phyloP scores from a whole-genome alignment of 2,888 invertebrate species.

The Therioaphis trifolii region DNA sequence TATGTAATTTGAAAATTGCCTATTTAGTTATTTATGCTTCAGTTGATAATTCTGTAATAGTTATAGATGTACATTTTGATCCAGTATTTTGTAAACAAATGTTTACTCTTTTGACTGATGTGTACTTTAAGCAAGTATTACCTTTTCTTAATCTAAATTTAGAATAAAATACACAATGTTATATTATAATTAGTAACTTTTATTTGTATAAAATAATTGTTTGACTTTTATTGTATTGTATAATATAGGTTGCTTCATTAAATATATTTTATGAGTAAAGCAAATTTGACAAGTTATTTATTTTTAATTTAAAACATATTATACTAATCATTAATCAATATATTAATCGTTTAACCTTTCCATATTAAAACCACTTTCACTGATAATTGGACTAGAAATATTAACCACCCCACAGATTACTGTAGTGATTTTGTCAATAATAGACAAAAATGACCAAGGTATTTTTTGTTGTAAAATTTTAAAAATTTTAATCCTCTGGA shows the following conservation, averaged over 20 bases:
- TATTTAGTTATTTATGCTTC: conserved; percentile 11
- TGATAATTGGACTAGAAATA: conserved; percentile 32
- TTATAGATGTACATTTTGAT: conserved; percentile 3
- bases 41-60: not conserved
- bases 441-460: conserved; percentile 18
- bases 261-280: no score
- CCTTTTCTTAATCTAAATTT: not conserved
- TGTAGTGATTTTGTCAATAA: conserved; percentile 9
- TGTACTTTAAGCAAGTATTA: conserved; percentile 13
- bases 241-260: no score
- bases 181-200: no score
- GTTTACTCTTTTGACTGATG: conserved; percentile 3
- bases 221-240: no score
- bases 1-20: conserved; percentile 5
- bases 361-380: conserved; percentile 27
- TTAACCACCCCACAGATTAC: conserved; percentile 45
- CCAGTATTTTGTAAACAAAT: not conserved
- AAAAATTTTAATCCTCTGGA: conserved; percentile 41
- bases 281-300: no score
- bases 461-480: conserved; percentile 40
- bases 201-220: no score
- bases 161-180: no score
- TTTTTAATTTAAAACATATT: no score
- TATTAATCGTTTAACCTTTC: not conserved
- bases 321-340: not conserved